Percentiles rank a stretch among this genome's conserved stretches.
Evolutionary conservation across 1,140 invertebrate genomes (phyloP).

Genomic region (Bombus breviceps): DNA sequence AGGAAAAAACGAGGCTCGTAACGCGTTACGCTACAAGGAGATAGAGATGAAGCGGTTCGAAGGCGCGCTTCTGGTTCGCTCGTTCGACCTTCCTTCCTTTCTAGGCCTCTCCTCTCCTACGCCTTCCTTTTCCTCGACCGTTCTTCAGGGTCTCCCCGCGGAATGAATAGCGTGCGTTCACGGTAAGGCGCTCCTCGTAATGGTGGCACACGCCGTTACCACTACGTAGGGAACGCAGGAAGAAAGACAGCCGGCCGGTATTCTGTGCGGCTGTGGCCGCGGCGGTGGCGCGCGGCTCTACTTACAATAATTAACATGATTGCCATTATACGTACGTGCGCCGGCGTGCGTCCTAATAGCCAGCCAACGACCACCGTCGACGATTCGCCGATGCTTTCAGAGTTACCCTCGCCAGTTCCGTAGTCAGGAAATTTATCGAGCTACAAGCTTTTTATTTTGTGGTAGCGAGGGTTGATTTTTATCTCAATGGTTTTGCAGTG

Average conservation of each 20-base stretch:
- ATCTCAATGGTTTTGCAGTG: too few relatives aligned
- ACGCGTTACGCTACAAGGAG: constrained; percentile 49
- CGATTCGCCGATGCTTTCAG: constrained; percentile 53
- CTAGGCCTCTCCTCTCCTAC: constrained; percentile 55
- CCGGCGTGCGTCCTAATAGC: constrained; percentile 70
- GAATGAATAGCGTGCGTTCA: constrained; percentile 81
- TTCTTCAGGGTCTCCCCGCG: constrained; percentile 45
- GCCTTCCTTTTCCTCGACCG: constrained; percentile 10
- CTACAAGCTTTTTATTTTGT: not conserved
- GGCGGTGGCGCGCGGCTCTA: constrained; percentile 66
- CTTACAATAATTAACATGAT: constrained; percentile 82
- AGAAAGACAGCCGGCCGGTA: constrained; percentile 3
- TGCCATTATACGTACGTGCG: constrained; percentile 78
- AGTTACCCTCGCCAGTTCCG: not conserved
- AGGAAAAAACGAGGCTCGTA: not conserved
- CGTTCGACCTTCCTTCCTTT: constrained; percentile 71
- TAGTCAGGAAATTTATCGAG: not conserved
- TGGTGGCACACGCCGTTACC: constrained; percentile 80
- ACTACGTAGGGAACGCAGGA: constrained; percentile 53
- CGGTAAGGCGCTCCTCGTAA: constrained; percentile 78
- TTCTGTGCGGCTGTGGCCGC: constrained; percentile 10
- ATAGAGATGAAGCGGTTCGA: constrained; percentile 51
- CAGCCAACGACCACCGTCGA: constrained; percentile 58
- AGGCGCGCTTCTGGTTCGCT: constrained; percentile 66
- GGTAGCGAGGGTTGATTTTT: not conserved